Base-by-base conservation (phyloP, 2,797 vertebrate species). In the Harpagifer antarcticus region DNA sequence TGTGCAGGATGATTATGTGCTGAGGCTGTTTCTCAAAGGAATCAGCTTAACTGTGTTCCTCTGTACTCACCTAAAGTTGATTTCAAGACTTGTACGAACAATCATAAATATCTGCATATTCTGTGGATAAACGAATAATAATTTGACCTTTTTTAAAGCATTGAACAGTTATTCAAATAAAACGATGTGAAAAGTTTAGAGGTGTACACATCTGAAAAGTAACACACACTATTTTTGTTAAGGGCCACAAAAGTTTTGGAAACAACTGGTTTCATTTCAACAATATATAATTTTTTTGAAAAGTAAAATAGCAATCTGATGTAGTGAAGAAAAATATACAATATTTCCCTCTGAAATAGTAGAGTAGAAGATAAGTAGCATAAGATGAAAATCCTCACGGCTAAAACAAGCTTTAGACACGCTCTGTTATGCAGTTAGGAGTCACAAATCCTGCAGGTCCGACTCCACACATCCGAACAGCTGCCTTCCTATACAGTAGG, bases 171-270 rank as follows among this genome's bases (percentile, higher is more conserved):
- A 37, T 58, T 45, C 55, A 64, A 72, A 19, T 40, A 16, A 68
- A 55, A n/a, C 47, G 13, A 43, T 65, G 37, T 33, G 67, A 75
- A 68, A 49, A 15, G 23, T 70, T 60, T 13, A 55, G 27, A 66
- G 43, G 40, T 48, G 47, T 9, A 23, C 60, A 55, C 54, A 9
- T 63, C 40, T 53, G 8, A 68, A 68, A 78, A 19, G 1, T 17
- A 40, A 67, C 50, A 60, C 12, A 54, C 2, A 52, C 0, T 23
- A 17, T 52, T 23, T 40, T 1, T 23, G 20, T 44, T 6, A 17
- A 14, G 20, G 54, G 13, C 23, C 37, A 16, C 54, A 19, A 60
- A 63, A 55, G 16, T 2, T 53, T 54, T 53, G 17, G 0, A 0
- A 62, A 23, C 6, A 12, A 14, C 45, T 49, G 33, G 61, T 50